phyloP scores from a whole-genome alignment of 2,113 vertebrate genomes.

The Fulica atra region DNA sequence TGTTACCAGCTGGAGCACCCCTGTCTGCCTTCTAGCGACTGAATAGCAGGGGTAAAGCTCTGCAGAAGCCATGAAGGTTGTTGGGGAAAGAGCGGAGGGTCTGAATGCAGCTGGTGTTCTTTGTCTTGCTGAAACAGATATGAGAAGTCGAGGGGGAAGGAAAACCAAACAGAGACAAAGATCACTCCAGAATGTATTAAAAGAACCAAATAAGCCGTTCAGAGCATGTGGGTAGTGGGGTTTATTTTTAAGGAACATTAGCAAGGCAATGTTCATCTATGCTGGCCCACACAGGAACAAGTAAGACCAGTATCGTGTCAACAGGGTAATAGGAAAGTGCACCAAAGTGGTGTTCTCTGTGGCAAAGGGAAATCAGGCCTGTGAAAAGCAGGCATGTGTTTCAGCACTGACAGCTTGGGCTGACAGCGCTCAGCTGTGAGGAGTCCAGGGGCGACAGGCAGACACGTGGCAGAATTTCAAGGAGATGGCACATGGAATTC shows the following conservation, averaged over 20 bases:
- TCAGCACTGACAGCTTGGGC: neutral
- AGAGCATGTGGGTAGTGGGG: neutral
- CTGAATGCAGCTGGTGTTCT: slow-evolving; percentile 15
- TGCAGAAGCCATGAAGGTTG: neutral
- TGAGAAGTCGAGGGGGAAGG: neutral
- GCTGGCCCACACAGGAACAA: neutral
- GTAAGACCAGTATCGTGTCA: neutral
- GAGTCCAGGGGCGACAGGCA: fast-evolving
- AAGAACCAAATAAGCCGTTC: neutral
- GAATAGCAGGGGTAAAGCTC: neutral
- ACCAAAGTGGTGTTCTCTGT: neutral
- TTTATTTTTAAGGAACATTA: neutral
- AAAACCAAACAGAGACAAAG: slow-evolving; percentile 42
- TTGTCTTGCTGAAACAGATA: slow-evolving; percentile 61
- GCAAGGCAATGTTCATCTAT: neutral
- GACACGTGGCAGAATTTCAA: neutral
- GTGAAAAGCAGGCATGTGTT: neutral
- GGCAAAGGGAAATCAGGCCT: neutral
- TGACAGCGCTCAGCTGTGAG: neutral
- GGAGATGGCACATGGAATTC: fast-evolving
- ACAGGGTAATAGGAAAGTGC: neutral
- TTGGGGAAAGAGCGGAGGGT: neutral
- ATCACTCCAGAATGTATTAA: neutral
- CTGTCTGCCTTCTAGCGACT: neutral
- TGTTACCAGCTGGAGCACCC: neutral